phyloP scores from a whole-genome alignment of 1,140 invertebrate genomes.

The Apolygus lucorum region DNA sequence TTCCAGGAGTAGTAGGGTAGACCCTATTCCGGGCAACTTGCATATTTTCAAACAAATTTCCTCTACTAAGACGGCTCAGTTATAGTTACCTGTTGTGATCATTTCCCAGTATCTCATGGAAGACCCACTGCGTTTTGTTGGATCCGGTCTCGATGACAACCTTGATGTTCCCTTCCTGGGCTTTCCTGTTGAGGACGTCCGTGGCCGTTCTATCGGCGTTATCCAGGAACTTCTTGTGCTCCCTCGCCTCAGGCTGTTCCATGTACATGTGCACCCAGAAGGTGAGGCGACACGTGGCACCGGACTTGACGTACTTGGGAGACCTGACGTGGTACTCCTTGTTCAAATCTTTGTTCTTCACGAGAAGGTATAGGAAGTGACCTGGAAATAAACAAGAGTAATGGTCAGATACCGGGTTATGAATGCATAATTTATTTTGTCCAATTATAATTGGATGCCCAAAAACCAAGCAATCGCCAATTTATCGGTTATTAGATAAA shows the following conservation, averaged over 20 bases:
- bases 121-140: constrained; percentile 29
- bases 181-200: constrained; percentile 15
- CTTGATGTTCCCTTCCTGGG: constrained; percentile 29
- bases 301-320: constrained; percentile 27
- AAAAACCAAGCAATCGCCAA: no score
- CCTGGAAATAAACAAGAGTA: constrained; percentile 25
- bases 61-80: no score
- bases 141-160: constrained; percentile 29
- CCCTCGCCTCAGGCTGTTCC: neutral
- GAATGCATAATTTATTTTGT: neutral
- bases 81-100: constrained; percentile 27
- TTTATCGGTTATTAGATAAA: no score
- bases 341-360: constrained; percentile 19
- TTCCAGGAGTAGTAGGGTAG: no score
- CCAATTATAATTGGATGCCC: no score
- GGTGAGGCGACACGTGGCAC: constrained; percentile 27
- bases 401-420: no score
- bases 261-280: constrained; percentile 29
- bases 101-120: constrained; percentile 27
- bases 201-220: neutral
- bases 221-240: neutral
- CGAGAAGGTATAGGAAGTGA: constrained; percentile 30
- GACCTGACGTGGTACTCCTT: constrained; percentile 29
- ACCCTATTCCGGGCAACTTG: no score
- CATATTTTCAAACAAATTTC: no score